Evolutionary conservation across 2,797 vertebrate genomes (phyloP).

Genomic region (Periparus ater): DNA sequence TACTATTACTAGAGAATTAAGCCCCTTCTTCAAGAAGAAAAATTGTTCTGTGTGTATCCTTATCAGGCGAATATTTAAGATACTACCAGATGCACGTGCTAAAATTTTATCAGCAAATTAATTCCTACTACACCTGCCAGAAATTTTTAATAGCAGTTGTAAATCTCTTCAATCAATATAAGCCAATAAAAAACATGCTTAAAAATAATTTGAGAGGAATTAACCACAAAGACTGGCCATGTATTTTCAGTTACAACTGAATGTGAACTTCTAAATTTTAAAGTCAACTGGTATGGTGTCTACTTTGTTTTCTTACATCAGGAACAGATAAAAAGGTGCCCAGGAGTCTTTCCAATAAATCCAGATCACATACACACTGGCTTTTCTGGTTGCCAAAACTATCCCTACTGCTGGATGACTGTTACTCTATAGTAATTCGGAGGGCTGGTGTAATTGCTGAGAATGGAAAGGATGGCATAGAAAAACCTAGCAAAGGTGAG

Average conservation of each 20-base stretch:
- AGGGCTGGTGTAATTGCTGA: neutral
- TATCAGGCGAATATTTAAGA: neutral
- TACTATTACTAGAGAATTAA: neutral
- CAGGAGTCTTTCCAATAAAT: neutral
- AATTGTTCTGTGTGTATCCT: neutral
- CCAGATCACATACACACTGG: neutral
- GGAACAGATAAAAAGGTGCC: neutral
- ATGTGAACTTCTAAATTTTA: neutral
- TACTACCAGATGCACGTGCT: neutral
- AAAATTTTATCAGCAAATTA: neutral
- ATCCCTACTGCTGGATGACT: neutral
- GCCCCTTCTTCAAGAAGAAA: neutral
- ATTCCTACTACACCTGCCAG: neutral
- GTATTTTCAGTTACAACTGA: neutral
- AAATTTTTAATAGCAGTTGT: neutral
- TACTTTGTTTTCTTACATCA: neutral
- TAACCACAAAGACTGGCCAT: neutral
- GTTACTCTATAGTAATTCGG: neutral
- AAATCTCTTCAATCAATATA: slow-evolving; percentile 7
- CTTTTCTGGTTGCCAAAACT: neutral
- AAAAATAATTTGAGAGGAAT: neutral
- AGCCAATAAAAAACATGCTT: neutral
- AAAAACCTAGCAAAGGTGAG: neutral
- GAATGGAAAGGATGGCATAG: neutral
- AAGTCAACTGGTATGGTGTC: neutral